Percentiles rank a stretch among this genome's conserved stretches.
Conservation (phyloP, 2,888 invertebrate genomes). For the Pogonocherus hispidulus region DNA sequence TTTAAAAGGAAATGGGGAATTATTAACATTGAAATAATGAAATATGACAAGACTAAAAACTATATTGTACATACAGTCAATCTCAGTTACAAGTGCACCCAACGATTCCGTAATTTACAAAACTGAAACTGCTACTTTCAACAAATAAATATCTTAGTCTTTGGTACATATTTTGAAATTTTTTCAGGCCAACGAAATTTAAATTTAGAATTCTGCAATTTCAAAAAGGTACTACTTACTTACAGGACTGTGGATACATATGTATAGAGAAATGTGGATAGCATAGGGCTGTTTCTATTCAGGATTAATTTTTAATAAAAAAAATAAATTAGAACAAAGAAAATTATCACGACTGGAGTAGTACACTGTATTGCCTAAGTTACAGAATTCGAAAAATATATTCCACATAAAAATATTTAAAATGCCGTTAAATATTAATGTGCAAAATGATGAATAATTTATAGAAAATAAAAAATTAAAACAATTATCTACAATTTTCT, state of each 20-base stretch:
- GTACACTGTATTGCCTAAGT: background rate
- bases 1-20: constrained; percentile 44
- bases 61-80: constrained; percentile 27
- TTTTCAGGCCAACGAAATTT: background rate
- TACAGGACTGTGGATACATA: too few species aligned
- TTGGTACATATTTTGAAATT: background rate
- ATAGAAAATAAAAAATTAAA: background rate
- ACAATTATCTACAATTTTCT: background rate
- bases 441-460: background rate
- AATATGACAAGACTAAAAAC: constrained; percentile 19
- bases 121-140: background rate
- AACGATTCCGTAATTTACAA: background rate
- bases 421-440: background rate
- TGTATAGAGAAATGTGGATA: background rate
- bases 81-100: constrained; percentile 25
- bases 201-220: background rate
- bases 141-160: background rate
- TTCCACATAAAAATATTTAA: background rate
- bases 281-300: background rate
- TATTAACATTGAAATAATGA: constrained; percentile 20
- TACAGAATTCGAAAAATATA: background rate
- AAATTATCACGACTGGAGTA: background rate
- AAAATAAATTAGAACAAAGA: background rate
- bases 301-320: too few species aligned
- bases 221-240: too few species aligned